phyloP scores from a whole-genome alignment of 2,113 vertebrate genomes.

The Ptyas mucosa region DNA sequence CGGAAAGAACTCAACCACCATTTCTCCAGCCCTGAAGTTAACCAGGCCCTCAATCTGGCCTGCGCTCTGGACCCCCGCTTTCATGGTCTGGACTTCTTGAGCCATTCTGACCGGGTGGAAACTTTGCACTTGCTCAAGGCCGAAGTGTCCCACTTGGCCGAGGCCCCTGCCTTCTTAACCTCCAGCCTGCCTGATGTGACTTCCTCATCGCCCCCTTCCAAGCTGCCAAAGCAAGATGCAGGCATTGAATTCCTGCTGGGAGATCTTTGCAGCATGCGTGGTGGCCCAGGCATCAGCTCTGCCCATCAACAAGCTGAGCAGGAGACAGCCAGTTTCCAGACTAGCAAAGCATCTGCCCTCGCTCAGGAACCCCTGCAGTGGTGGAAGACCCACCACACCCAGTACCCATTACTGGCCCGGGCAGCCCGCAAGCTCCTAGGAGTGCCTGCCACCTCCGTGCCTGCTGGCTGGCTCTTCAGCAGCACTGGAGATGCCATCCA shows the following conservation, averaged over 20 bases:
- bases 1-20: constrained; percentile 53
- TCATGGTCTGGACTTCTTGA: constrained; percentile 72
- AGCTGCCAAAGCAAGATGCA: constrained; percentile 43
- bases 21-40: constrained; percentile 61
- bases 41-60: constrained; percentile 66
- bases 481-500: constrained; percentile 34
- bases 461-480: constrained; percentile 45
- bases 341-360: constrained; percentile 60
- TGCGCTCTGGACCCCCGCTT: constrained; percentile 75
- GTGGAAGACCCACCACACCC: constrained; percentile 70
- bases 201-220: not conserved
- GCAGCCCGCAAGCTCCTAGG: constrained; percentile 65
- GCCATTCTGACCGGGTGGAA: constrained; percentile 59
- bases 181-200: constrained; percentile 1
- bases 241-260: constrained; percentile 75
- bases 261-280: constrained; percentile 61
- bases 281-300: constrained; percentile 44
- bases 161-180: constrained; percentile 22
- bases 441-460: constrained; percentile 63
- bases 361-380: constrained; percentile 71
- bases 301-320: constrained; percentile 68
- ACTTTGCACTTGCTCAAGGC: constrained; percentile 68
- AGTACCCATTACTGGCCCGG: constrained; percentile 66
- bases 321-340: constrained; percentile 68
- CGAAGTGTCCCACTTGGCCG: constrained; percentile 63